Evolutionary conservation across 2,797 vertebrate genomes (phyloP), one percentile per base, ranked within the genome.

Genomic region (Lutjanus campechanus): DNA sequence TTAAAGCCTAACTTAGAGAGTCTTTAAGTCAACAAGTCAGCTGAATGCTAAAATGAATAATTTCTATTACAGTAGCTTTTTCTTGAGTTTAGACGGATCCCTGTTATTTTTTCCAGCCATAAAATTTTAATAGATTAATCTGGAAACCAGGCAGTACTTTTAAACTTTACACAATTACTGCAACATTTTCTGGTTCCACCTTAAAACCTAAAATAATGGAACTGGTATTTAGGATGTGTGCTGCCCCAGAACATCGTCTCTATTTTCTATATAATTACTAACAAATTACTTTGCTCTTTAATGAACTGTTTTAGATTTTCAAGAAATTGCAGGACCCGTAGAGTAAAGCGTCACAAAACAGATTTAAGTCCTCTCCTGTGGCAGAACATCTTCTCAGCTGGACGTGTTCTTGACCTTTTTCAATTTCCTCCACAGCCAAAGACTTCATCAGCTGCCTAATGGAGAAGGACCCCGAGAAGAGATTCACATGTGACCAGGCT

Each of bases 401-500:
- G 54, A 80, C 5, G 3, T 64, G 41, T 66, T 76, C 46, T 82
- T 91, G 63, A 88, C 79, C 71, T 81, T 85, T 25, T 81, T 81
- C 10, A 19, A 59, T 70, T 71, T 36, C 63, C 63, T 88, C 60
- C 72, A 2, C 88, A 98, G 97, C 97, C 76, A 99, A 98, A 95
- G 97, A 98, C 89, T 98, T 98, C 90, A 98, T 98, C 92, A 94
- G 96, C 85, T 93, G 94, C 86, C 94, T 98, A 84, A 98, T 98
- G 97, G 97, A 98, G 93, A 98, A 98, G 83, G 97, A 98, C 82
- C 97, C 97, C 0, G 97, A 95, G 75, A 98, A 97, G 96, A 96
- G 97, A 92, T 98, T 97, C 82, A 97, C 96, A 0, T 98, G 97
- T 87, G 97, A 98, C 84, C 97, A 98, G 91, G 97, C 97, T 69